Evolutionary conservation across 23 tunicate species (phyloP).

Genomic region (Ascidia mentula): DNA sequence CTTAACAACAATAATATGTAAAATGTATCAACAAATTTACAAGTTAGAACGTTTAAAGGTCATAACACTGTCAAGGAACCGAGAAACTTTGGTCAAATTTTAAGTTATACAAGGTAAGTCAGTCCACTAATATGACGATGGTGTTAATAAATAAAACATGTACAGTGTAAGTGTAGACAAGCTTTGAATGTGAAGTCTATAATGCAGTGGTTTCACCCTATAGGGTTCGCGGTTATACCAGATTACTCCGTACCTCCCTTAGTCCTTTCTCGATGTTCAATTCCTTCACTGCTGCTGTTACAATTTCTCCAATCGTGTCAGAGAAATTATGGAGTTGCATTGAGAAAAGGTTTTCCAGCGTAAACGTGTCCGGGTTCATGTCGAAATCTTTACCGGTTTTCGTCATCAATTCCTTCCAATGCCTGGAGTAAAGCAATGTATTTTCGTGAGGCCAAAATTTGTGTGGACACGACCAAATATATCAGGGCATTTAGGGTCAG

Average conservation of each 20-base stretch:
- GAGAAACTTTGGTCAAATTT: too few species aligned
- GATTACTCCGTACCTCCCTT: conserved; percentile 75
- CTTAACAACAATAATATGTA: conserved; percentile 23
- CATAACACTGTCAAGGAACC: too few species aligned
- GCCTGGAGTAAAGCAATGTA: conserved; percentile 30
- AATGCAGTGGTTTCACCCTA: not conserved
- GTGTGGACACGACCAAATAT: too few species aligned
- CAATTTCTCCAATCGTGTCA: conserved; percentile 88
- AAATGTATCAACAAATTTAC: not conserved
- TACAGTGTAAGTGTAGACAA: too few species aligned
- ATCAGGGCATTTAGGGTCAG: too few species aligned
- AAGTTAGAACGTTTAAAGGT: not conserved
- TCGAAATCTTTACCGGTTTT: conserved; percentile 97
- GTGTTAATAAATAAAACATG: too few species aligned
- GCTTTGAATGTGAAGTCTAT: too few species aligned
- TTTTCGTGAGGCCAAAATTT: too few species aligned
- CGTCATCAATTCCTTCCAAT: conserved; percentile 93
- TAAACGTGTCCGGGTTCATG: conserved; percentile 99
- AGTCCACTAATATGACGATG: too few species aligned
- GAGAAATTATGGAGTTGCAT: conserved; percentile 91
- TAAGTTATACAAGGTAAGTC: too few species aligned
- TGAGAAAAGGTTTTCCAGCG: conserved; percentile 77
- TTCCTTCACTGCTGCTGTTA: conserved; percentile 91
- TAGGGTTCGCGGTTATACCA: too few species aligned
- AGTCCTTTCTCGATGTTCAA: conserved; percentile 93